A percentile compares a stretch with the other conserved stretches of the same genome.
These are phyloP conservation scores for Lindbergichthys nudifrons DNA, from an alignment of 2,797 vertebrate genomes.

Conservation along the genomic window DNA sequence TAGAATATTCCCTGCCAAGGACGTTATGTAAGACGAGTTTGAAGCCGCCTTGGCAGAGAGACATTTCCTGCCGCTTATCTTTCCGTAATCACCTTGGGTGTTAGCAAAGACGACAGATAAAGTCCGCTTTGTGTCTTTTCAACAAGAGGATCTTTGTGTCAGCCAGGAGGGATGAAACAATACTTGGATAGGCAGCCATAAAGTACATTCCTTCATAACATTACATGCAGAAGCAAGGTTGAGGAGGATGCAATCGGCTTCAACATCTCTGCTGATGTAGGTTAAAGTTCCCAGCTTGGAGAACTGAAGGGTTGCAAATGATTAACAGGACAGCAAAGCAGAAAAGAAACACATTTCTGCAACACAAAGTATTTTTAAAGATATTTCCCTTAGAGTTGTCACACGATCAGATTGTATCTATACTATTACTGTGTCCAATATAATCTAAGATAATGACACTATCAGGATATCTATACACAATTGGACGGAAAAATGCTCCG, in stretches of 20 bases:
- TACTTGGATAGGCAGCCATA: slow-evolving; percentile 46
- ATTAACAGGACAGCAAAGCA: not conserved
- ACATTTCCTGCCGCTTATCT: slow-evolving; percentile 62
- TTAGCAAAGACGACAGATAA: slow-evolving; percentile 38
- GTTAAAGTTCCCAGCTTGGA: too few species aligned
- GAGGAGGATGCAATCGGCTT: not conserved
- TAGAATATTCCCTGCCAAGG: slow-evolving; percentile 22
- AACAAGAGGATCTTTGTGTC: slow-evolving; percentile 64
- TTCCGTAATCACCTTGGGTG: slow-evolving; percentile 62
- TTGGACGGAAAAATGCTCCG: too few species aligned
- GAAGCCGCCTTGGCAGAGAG: slow-evolving; percentile 34
- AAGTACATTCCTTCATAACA: slow-evolving; percentile 42
- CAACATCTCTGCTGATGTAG: not conserved
- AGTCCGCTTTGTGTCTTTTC: slow-evolving; percentile 53
- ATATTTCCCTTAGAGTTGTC: too few species aligned
- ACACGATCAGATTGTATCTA: too few species aligned
- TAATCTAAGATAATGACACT: too few species aligned
- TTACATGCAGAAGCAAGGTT: not conserved
- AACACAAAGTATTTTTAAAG: too few species aligned
- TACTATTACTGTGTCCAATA: too few species aligned
- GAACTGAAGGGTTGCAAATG: not conserved
- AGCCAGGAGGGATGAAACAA: slow-evolving; percentile 32
- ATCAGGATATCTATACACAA: too few species aligned
- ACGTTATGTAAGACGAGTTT: slow-evolving; percentile 50
- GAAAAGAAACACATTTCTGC: not conserved